Base-by-base conservation (phyloP, 1,140 invertebrate genomes). In the Drosophila malerkotliana region DNA sequence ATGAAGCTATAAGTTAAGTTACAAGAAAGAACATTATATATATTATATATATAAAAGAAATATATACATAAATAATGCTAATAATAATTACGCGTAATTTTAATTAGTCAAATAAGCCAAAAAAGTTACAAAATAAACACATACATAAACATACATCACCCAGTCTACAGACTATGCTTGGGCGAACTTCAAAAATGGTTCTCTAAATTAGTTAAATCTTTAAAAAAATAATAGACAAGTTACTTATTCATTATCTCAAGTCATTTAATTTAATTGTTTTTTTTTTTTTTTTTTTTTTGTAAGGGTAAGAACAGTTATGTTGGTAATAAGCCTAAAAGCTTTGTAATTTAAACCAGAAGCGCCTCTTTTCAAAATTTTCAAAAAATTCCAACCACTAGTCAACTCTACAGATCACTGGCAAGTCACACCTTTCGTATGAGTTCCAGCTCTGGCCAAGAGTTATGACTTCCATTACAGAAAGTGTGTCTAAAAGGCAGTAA, bases 11-110 rank as follows among this genome's bases (percentile, higher is more conserved):
- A 77, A 44, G 48, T 39, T 80, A 61, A 72, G 45, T 48, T 71
- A 69, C 41, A 39, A 44, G 53, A 68, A 54, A 26, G 41, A 75
- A 83, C 68, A 53, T 69, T 64, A 81, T 77, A 74, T 77, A 63
- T 64, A 67, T 72, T 68, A 71, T 67, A 75, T 76, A 67, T 83
- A 71, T 63, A 74, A 51, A 30, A 63, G 12, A 37, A 37, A 32
- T 12, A 37, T 80, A 79, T 64, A 73, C 30, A 84, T 67, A 84
- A 72, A 79, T 75, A 83, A 71, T 61, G 72, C 74, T 79, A 76
- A 74, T 79, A 76, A 74, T 66, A 79, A 82, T 81, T 72, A 62
- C 73, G 61, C 48, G 54, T 85, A 85, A 75, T 82, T 85, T 85
- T 87, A 85, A 88, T 82, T 85, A 87, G 78, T 28, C 55, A 37